Base-by-base conservation (phyloP, 2,797 vertebrate species). In the Poliocrania exsul region DNA sequence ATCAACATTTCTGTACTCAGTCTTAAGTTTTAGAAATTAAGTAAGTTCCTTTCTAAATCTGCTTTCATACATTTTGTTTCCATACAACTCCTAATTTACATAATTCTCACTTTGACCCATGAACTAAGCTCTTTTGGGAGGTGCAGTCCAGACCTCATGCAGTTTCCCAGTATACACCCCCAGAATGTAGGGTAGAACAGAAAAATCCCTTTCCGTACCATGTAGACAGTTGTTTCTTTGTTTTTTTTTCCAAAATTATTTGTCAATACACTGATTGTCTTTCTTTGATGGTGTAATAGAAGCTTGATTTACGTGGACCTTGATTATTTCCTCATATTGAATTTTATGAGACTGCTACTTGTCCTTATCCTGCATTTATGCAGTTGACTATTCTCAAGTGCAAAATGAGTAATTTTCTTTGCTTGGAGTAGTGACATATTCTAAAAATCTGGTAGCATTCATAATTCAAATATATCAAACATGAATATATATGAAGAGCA, bases 51-150 rank as follows among this genome's bases (percentile, higher is more conserved):
- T 81, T 58, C 31, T 57, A 77, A 83, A 66, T 3, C 10, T 0
- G 0, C 4, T 35, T 10, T 80, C 19, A n/a, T 38, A 28, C 2
- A 35, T 33, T 57, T 26, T 1, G 2, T 57, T 85, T 69, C 42
- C n/a, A 3, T 47, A 29, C 3, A 50, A 17, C 16, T 62, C 5
- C 4, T 83, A 54, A 49, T 62, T 86, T 74, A 25, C 8, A 37
- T 62, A 86, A n/a, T 4, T 77, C 2, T 31, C 10, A 42, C 38
- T 82, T 47, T 44, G 10, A 46, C 58, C 9, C 5, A n/a, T 49
- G 19, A 77, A 17, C 16, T 67, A 46, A 75, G 13, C 11, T 70
- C 11, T 54, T 81, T 44, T 11, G 5, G 15, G 4, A 11, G 40
- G 6, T 25, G 11, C 13, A 38, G 26, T 72, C 10, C 38, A 65